Evolutionary conservation across 2,113 vertebrate species (phyloP).

Genomic region (Cercopithecus mona): DNA sequence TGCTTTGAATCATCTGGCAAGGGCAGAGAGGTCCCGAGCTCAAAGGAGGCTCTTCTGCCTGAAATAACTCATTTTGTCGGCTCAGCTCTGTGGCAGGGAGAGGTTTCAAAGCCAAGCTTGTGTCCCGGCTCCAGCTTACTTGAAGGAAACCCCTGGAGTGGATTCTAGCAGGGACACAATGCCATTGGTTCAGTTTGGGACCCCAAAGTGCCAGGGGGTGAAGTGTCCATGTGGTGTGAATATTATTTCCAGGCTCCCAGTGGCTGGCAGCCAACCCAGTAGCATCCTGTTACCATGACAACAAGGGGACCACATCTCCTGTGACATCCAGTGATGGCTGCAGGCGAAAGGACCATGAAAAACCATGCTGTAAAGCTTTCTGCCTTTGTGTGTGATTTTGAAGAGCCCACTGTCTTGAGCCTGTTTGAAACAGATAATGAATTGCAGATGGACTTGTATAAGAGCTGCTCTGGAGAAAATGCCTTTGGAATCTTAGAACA

Average conservation of each 20-base stretch:
- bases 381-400: background rate
- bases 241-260: background rate
- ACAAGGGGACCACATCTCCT: background rate
- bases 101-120: background rate
- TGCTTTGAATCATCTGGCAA: slow-evolving; percentile 24
- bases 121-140: background rate
- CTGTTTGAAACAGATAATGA: slow-evolving; percentile 32
- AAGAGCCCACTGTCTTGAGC: background rate
- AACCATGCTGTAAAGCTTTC: background rate
- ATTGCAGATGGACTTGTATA: slow-evolving; percentile 9
- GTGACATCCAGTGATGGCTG: background rate
- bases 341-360: background rate
- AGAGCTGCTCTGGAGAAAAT: slow-evolving; percentile 4
- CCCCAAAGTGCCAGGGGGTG: background rate
- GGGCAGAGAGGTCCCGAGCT: background rate
- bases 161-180: background rate
- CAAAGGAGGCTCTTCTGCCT: background rate
- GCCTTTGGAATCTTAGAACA: background rate
- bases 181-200: background rate
- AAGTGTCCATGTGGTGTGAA: background rate
- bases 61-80: background rate
- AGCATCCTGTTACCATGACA: slow-evolving; percentile 26
- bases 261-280: background rate
- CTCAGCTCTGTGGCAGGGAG: background rate
- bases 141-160: background rate